These are phyloP conservation scores for Temnothorax nylanderi DNA, from an alignment of 1,140 invertebrate species.

Conservation along the genomic window DNA sequence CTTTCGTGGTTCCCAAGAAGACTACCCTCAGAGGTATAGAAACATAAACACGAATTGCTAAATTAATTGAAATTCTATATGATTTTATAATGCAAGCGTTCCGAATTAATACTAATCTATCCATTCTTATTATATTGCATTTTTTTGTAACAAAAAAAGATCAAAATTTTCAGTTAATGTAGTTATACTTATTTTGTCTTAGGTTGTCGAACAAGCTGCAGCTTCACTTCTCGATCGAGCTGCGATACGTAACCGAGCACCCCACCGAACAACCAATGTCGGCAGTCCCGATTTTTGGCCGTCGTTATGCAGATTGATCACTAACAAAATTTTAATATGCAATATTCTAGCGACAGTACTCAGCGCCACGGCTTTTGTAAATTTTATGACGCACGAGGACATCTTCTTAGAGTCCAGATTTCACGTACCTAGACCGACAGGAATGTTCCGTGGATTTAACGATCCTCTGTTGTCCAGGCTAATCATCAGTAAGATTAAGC, in stretches of 20 bases:
- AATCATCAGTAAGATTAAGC: slow-evolving; percentile 79
- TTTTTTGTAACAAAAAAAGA: not conserved
- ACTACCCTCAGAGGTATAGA: slow-evolving; percentile 81
- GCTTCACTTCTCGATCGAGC: slow-evolving; percentile 81
- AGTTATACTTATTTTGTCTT: slow-evolving; percentile 24
- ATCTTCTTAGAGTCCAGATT: slow-evolving; percentile 87
- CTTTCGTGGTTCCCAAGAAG: slow-evolving; percentile 82
- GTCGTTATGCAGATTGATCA: slow-evolving; percentile 86
- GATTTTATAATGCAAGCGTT: not conserved
- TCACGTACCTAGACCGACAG: slow-evolving; percentile 86
- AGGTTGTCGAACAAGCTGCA: slow-evolving; percentile 87
- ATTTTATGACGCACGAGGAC: slow-evolving; percentile 87
- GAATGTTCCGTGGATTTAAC: slow-evolving; percentile 84
- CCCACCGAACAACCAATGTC: slow-evolving; percentile 57
- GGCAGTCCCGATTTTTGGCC: slow-evolving; percentile 84
- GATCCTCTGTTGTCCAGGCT: slow-evolving; percentile 86
- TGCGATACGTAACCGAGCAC: slow-evolving; percentile 55
- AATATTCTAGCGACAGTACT: slow-evolving; percentile 87
- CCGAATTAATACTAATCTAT: not conserved
- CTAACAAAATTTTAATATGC: slow-evolving; percentile 87
- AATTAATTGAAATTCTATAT: not conserved
- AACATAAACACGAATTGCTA: not conserved
- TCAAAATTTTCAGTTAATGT: not conserved
- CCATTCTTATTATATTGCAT: not conserved
- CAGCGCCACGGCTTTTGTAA: slow-evolving; percentile 86